phyloP scores from a whole-genome alignment of 2,888 invertebrate genomes.

The Orthosia gracilis region DNA sequence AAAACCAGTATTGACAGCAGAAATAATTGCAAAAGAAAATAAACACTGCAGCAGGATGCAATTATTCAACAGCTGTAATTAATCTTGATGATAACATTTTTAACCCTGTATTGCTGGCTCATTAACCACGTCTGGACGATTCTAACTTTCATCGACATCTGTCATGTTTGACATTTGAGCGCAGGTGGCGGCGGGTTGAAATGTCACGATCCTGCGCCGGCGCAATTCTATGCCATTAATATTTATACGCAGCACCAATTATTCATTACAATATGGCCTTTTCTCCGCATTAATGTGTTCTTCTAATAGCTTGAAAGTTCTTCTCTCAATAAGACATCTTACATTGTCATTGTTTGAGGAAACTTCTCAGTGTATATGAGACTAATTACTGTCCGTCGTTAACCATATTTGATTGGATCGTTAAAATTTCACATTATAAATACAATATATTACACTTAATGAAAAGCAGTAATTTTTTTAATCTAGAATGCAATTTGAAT shows the following conservation, averaged over 20 bases:
- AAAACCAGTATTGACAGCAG: conserved; percentile 33
- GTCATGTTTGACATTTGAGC: conserved; percentile 67
- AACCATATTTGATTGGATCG: conserved; percentile 24
- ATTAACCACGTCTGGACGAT: conserved; percentile 53
- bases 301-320: conserved; percentile 43
- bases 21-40: conserved; percentile 38
- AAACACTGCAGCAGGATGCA: conserved; percentile 51
- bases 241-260: conserved; percentile 65
- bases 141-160: conserved; percentile 67
- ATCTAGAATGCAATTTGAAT: not conserved
- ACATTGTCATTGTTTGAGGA: conserved; percentile 34
- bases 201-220: conserved; percentile 64
- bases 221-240: conserved; percentile 57
- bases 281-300: conserved; percentile 56
- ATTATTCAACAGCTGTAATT: conserved; percentile 54
- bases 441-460: not conserved
- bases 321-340: conserved; percentile 38
- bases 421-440: not conserved
- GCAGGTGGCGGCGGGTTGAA: conserved; percentile 66
- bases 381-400: not conserved
- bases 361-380: conserved; percentile 24
- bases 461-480: conserved; percentile 1
- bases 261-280: conserved; percentile 58
- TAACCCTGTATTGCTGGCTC: conserved; percentile 29
- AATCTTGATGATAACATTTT: conserved; percentile 50